Conservation (phyloP, 2,888 invertebrate genomes). For the Melolontha melolontha region DNA sequence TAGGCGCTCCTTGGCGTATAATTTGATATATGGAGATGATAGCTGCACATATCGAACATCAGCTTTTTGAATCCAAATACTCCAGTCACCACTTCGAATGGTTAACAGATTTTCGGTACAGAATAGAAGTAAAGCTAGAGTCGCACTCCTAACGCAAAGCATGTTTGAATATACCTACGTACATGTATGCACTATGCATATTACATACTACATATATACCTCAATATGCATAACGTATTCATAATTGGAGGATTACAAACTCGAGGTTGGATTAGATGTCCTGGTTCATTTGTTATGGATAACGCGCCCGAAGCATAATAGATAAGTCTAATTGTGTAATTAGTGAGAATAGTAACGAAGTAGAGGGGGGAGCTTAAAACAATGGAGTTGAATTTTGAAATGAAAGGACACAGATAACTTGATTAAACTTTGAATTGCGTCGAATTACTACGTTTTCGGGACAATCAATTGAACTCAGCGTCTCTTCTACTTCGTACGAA, state of each 20-base stretch:
- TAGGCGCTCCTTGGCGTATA: slow-evolving; percentile 1
- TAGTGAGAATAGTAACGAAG: slow-evolving; percentile 38
- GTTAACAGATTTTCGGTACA: no score
- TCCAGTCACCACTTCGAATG: no score
- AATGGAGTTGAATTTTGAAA: slow-evolving; percentile 50
- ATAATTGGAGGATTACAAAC: not conserved
- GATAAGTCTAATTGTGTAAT: slow-evolving; percentile 37
- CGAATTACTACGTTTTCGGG: slow-evolving; percentile 44
- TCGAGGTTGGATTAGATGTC: slow-evolving; percentile 1
- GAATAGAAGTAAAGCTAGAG: no score
- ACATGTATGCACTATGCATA: no score
- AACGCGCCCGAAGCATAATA: slow-evolving; percentile 15
- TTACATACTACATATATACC: no score
- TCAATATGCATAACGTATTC: no score
- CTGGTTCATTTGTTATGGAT: slow-evolving; percentile 15
- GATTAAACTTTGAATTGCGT: slow-evolving; percentile 47
- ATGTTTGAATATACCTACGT: no score
- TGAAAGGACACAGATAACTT: slow-evolving; percentile 52
- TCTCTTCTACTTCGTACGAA: slow-evolving; percentile 25
- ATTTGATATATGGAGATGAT: slow-evolving; percentile 6
- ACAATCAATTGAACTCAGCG: slow-evolving; percentile 38
- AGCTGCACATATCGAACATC: no score
- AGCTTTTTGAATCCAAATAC: no score
- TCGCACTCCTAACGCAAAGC: no score
- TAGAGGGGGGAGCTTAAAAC: slow-evolving; percentile 47